Conservation (phyloP, 2,888 invertebrate species). For the Synergus itoensis region DNA sequence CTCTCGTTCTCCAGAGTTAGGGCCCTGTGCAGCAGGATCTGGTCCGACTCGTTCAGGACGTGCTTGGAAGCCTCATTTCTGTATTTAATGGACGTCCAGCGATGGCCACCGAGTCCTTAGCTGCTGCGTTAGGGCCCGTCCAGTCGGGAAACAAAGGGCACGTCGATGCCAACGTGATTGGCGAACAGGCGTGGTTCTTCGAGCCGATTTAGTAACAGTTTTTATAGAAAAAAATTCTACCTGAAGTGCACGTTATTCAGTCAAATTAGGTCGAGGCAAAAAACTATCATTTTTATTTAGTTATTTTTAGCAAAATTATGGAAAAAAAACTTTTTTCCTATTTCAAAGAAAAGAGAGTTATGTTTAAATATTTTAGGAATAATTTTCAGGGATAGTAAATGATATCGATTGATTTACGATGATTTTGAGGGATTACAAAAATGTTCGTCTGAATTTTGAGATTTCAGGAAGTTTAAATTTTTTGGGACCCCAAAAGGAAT, state of each 20-base stretch:
- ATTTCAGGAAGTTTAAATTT: no score
- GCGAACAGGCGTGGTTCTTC: conserved; percentile 70
- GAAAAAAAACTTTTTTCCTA: no score
- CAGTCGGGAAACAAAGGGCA: conserved; percentile 70
- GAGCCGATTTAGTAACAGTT: conserved; percentile 58
- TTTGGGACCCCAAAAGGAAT: no score
- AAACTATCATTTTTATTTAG: neutral
- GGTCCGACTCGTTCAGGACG: conserved; percentile 70
- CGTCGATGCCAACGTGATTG: conserved; percentile 68
- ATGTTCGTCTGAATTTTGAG: no score
- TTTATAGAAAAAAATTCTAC: conserved; percentile 57
- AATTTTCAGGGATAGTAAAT: no score
- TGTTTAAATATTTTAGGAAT: no score
- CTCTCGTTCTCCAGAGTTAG: conserved; percentile 44
- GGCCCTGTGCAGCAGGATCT: conserved; percentile 54
- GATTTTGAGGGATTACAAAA: no score
- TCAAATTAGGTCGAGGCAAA: neutral
- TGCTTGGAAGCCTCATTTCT: conserved; percentile 73
- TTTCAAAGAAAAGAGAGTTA: no score
- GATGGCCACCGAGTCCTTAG: conserved; percentile 70
- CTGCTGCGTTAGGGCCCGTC: conserved; percentile 56
- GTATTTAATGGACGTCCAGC: conserved; percentile 75
- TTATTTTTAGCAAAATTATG: no score
- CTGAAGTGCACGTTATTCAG: neutral
- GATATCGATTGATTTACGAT: no score